Evolutionary conservation across 1,140 invertebrate species (phyloP).

Genomic region (Pogonognathellus flavescens): DNA sequence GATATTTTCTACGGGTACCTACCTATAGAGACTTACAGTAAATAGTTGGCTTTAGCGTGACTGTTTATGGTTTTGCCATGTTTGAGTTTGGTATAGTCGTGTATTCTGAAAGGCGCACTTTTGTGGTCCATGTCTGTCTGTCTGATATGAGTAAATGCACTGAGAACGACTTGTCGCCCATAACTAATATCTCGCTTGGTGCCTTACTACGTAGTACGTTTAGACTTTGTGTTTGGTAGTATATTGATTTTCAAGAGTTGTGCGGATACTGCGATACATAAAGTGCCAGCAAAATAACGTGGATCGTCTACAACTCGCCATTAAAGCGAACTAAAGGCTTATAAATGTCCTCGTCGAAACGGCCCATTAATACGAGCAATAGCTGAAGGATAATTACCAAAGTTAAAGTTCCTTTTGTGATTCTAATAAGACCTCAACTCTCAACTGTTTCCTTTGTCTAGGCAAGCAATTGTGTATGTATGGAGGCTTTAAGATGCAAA

Average conservation of each 20-base stretch:
- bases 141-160: too few species aligned
- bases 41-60: too few species aligned
- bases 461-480: not conserved
- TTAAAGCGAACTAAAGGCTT: conserved; percentile 1
- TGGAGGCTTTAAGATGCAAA: not conserved
- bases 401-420: conserved; percentile 37
- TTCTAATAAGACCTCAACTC: conserved; percentile 15
- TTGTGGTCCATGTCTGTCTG: too few species aligned
- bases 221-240: not conserved
- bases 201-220: too few species aligned
- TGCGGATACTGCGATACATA: not conserved
- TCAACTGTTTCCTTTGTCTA: not conserved
- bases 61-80: too few species aligned
- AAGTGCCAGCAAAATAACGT: not conserved
- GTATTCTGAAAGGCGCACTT: too few species aligned
- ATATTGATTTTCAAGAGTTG: conserved; percentile 2
- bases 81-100: too few species aligned
- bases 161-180: too few species aligned
- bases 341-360: conserved; percentile 5
- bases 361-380: conserved; percentile 22
- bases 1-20: too few species aligned
- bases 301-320: not conserved
- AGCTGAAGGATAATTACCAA: conserved; percentile 41
- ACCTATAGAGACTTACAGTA: too few species aligned
- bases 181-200: too few species aligned